Evolutionary conservation across 2,797 vertebrate genomes (phyloP), one percentile per base, ranked within the genome.

Genomic region (Petrocephalus schoutedeni): DNA sequence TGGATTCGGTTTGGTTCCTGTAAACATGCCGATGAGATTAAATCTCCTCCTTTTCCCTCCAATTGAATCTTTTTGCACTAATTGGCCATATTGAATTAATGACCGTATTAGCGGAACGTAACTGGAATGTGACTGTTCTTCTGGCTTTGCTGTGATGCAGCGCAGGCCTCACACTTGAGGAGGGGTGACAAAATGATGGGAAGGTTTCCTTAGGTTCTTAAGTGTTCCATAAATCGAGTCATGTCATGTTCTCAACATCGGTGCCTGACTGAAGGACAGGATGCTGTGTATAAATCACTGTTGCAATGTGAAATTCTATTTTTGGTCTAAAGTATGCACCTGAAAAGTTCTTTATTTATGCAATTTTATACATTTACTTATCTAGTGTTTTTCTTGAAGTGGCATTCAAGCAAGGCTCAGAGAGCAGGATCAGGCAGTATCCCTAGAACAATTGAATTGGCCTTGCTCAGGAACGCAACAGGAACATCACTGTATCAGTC

Each of bases 1-100:
- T 80, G 67, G 16, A 87, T 87, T 57, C 57, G 54, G 64, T 58
- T 77, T 87, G 71, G 64, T 56, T 80, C 36, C 67, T 80, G 67
- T 87, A 80, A 87, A 54, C 51, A 77, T 36, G 64, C 51, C 4
- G 51, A 87, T 87, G 87, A 56, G 51, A 77, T 80, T 57, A 74
- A 57, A 85, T 59, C 14, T 59, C 56, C 28, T 28, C 58, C 23
- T 85, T 57, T 85, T 57, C 51, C 8, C 56, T 36, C 56, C 23
- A 58, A 87, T 57, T 80, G 53, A 87, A 57, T 80, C 61, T 80
- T 87, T 74, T 41, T 19, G 51, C 16, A 87, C 71, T 77, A 77
- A 87, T 77, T 41, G 64, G 61, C 45, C 49, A 49, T 56, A 56
- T 32, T 74, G 64, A 54, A 28, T 23, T 87, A 67, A 80, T 53